These are phyloP conservation scores for Galagoides demidoff DNA, from an alignment of 2,797 vertebrate genomes.

Conservation along the genomic window DNA sequence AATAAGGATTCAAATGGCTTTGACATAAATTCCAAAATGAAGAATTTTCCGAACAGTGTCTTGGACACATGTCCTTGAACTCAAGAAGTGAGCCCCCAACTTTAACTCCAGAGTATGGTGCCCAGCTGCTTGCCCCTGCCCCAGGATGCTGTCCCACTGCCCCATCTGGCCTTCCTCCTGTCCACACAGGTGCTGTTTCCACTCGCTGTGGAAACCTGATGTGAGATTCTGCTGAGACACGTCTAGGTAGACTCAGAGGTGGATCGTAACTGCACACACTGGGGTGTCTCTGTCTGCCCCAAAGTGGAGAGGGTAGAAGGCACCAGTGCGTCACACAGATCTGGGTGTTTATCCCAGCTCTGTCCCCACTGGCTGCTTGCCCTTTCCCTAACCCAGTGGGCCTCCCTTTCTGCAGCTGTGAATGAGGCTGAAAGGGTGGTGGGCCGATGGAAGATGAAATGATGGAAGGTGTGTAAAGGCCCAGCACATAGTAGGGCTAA, in stretches of 20 bases:
- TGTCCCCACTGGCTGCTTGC: not conserved
- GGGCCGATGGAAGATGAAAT: not conserved
- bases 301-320: not conserved
- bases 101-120: not conserved
- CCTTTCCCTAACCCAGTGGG: not conserved
- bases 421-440: not conserved
- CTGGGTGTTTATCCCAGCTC: not conserved
- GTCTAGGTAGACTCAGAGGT: not conserved
- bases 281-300: not conserved
- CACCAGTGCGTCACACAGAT: not conserved
- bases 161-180: fast-evolving
- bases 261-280: not conserved
- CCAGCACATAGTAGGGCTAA: not conserved
- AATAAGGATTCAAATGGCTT: not conserved
- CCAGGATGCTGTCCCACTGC: fast-evolving
- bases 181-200: not conserved
- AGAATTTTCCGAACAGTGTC: not conserved
- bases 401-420: not conserved
- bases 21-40: not conserved
- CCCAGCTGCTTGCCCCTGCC: not conserved
- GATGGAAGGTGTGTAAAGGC: not conserved
- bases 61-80: not conserved
- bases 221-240: not conserved
- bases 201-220: not conserved
- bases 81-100: not conserved